These are phyloP conservation scores for Stegodyphus mimosarum DNA, from an alignment of 1,140 invertebrate species.

Conservation along the genomic window DNA sequence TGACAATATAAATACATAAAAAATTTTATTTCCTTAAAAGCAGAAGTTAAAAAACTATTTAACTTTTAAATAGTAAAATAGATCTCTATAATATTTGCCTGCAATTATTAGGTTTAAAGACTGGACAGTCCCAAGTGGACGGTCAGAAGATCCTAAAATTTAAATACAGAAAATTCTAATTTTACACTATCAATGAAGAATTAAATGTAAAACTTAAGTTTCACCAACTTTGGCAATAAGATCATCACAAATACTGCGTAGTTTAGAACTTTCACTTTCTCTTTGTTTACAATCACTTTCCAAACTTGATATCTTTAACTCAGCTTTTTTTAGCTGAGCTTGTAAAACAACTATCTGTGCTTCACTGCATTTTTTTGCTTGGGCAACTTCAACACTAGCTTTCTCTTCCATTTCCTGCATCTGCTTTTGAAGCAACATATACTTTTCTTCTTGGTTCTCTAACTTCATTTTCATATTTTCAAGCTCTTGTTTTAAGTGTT, in stretches of 20 bases:
- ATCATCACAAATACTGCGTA: constrained; percentile 52
- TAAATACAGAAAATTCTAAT: too few species aligned
- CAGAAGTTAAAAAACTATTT: too few species aligned
- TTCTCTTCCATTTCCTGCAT: constrained; percentile 75
- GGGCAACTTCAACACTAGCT: constrained; percentile 78
- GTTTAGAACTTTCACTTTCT: constrained; percentile 39
- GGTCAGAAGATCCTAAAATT: too few species aligned
- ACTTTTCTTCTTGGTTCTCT: constrained; percentile 73
- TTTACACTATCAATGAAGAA: too few species aligned
- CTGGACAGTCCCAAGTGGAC: too few species aligned
- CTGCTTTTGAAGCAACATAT: constrained; percentile 73
- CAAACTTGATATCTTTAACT: constrained; percentile 75
- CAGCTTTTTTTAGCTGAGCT: constrained; percentile 82
- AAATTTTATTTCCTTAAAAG: too few species aligned
- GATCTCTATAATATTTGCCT: too few species aligned
- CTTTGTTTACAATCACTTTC: constrained; percentile 76
- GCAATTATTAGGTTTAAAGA: too few species aligned
- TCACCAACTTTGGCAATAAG: constrained; percentile 49
- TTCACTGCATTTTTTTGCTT: constrained; percentile 74
- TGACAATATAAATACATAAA: too few species aligned
- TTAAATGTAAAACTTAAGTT: constrained; percentile 1
- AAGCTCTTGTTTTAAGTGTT: constrained; percentile 73
- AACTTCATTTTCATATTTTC: constrained; percentile 73
- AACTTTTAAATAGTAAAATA: too few species aligned
- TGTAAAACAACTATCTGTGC: constrained; percentile 78